Conservation (phyloP, 2,797 vertebrate genomes). For the Brotula barbata region DNA sequence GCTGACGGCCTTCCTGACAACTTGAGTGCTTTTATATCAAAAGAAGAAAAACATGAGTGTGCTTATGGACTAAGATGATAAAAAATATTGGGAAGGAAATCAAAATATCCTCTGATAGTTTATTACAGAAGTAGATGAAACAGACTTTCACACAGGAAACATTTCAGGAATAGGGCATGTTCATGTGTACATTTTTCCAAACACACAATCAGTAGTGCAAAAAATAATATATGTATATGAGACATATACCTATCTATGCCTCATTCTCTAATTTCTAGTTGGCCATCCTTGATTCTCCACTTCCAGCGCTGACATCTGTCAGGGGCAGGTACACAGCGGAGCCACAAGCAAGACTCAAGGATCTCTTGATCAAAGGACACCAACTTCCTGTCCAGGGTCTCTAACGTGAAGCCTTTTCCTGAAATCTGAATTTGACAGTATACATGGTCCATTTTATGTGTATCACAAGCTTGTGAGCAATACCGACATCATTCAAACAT, state of each 20-base stretch:
- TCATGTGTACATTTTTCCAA: background rate
- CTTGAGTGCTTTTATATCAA: background rate
- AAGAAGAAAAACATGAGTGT: background rate
- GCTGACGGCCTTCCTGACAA: background rate
- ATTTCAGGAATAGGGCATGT: constrained; percentile 5
- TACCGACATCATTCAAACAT: background rate
- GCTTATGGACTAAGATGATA: background rate
- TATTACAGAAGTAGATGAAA: background rate
- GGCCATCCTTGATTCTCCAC: constrained; percentile 89
- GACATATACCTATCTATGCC: background rate
- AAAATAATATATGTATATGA: background rate
- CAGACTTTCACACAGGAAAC: background rate
- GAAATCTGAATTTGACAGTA: constrained; percentile 76
- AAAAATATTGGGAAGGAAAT: no score
- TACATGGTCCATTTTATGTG: constrained; percentile 1
- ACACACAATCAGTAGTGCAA: constrained; percentile 19
- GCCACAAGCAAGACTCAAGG: constrained; percentile 83
- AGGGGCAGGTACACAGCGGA: constrained; percentile 87
- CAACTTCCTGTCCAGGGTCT: constrained; percentile 86
- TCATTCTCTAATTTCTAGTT: constrained; percentile 79
- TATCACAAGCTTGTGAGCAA: background rate
- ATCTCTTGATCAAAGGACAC: constrained; percentile 86
- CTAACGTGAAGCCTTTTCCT: constrained; percentile 87
- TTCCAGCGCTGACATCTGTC: constrained; percentile 85
- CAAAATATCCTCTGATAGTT: background rate